phyloP scores from a whole-genome alignment of 2,888 invertebrate species.

The Macaria notata region DNA sequence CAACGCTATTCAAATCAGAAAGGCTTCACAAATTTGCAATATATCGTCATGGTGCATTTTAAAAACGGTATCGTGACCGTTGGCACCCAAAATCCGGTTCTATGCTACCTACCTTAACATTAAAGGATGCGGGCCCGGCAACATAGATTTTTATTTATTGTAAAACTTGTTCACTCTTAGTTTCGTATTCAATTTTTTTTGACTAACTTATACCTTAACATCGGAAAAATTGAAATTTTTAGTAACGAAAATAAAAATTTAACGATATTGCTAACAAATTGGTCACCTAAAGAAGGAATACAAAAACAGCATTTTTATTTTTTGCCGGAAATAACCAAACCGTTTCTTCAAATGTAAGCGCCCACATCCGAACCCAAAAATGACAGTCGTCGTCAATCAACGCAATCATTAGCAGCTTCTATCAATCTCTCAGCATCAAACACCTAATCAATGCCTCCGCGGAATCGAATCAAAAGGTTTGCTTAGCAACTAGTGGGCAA shows the following conservation, averaged over 20 bases:
- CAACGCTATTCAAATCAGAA: neutral
- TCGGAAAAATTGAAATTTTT: no score
- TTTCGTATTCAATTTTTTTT: no score
- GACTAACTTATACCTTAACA: no score
- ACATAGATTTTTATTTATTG: conserved; percentile 26
- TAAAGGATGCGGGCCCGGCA: conserved; percentile 18
- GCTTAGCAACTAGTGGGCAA: conserved; percentile 75
- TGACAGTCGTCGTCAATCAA: neutral
- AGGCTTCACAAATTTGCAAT: conserved; percentile 25
- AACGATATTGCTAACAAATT: no score
- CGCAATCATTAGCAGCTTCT: conserved; percentile 1
- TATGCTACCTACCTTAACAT: conserved; percentile 32
- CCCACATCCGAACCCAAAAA: no score
- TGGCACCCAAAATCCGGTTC: conserved; percentile 32
- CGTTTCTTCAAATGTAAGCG: no score
- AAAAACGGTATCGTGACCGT: conserved; percentile 26
- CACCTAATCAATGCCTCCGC: conserved; percentile 39
- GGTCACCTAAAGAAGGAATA: no score
- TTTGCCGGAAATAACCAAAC: no score
- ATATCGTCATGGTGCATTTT: conserved; percentile 21
- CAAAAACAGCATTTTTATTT: no score
- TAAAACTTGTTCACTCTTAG: conserved; percentile 32
- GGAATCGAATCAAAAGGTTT: conserved; percentile 60
- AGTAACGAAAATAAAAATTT: conserved; percentile 21
- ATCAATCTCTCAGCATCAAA: conserved; percentile 1